phyloP scores from a whole-genome alignment of 2,113 vertebrate genomes.

The Rattus norvegicus region GRCr8 NC_086019.1:188360501-188361000 shows the following conservation, averaged over 20 bases:
- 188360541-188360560: not conserved
- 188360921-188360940: not conserved
- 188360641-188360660: not conserved
- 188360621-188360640: not conserved
- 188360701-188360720: not conserved
- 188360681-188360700: not conserved
- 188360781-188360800: not conserved
- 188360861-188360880: not conserved
- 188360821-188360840: not conserved
- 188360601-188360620: not conserved
- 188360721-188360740: not conserved
- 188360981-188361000: too few relatives aligned
- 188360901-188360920: not conserved
- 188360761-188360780: not conserved
- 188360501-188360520: not conserved
- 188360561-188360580: not conserved
- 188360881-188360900: not conserved
- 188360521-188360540: not conserved
- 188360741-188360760: not conserved
- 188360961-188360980: not conserved
- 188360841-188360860: not conserved
- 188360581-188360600: not conserved
- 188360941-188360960: not conserved
- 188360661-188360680: not conserved
- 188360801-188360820: not conserved